phyloP scores from a whole-genome alignment of 1,140 invertebrate species.

The Drosophila ambigua region DNA sequence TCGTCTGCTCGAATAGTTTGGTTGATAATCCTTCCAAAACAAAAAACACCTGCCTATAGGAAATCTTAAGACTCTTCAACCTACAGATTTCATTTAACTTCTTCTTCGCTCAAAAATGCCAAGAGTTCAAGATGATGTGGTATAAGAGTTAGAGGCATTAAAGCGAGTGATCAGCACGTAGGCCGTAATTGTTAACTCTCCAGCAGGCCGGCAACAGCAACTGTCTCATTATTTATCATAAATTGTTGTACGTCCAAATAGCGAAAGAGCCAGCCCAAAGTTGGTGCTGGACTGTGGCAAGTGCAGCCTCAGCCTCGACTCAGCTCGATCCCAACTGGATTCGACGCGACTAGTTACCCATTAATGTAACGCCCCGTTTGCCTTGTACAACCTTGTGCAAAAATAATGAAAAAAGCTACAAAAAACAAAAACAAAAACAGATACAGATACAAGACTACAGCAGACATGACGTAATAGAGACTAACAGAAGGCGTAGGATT shows the following conservation, averaged over 20 bases:
- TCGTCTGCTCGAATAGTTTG: too few relatives aligned
- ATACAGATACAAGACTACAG: slow-evolving; percentile 28
- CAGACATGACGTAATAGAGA: slow-evolving; percentile 66
- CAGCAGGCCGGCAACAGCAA: slow-evolving; percentile 9
- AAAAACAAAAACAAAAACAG: slow-evolving; percentile 9
- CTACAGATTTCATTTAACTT: not conserved
- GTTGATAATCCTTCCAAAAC: too few relatives aligned
- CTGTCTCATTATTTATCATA: slow-evolving; percentile 74
- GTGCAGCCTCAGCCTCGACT: slow-evolving; percentile 46
- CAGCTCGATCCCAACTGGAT: slow-evolving; percentile 16
- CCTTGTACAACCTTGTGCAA: slow-evolving; percentile 80
- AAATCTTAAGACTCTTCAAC: too few relatives aligned
- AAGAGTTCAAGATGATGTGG: slow-evolving; percentile 66
- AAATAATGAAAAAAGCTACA: slow-evolving; percentile 11
- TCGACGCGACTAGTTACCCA: slow-evolving; percentile 65
- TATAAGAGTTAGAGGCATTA: not conserved
- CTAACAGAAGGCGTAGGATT: slow-evolving; percentile 66
- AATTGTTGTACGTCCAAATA: slow-evolving; percentile 49
- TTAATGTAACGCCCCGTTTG: slow-evolving; percentile 79
- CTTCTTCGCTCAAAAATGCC: slow-evolving; percentile 42
- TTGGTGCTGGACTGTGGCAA: slow-evolving; percentile 58
- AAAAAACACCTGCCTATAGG: too few relatives aligned
- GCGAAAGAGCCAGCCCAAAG: slow-evolving; percentile 44
- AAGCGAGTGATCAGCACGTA: slow-evolving; percentile 55
- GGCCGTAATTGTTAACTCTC: slow-evolving; percentile 71